These are phyloP conservation scores for Lanius ludovicianus DNA, from an alignment of 2,113 vertebrate species.

Conservation along the genomic window DNA sequence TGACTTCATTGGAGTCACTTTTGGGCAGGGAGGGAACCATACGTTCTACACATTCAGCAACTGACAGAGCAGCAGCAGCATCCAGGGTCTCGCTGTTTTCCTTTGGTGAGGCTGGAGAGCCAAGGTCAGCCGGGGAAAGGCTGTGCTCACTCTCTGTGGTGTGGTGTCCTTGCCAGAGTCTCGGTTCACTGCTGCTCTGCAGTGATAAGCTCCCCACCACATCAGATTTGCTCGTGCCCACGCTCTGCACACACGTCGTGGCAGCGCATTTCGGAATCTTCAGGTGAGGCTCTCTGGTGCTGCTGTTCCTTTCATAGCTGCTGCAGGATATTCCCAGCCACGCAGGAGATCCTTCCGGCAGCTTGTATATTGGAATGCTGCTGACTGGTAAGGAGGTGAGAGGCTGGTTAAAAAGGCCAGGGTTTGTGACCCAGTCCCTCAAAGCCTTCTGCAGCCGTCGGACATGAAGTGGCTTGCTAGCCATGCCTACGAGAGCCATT, in stretches of 20 bases:
- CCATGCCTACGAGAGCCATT: conserved; percentile 98
- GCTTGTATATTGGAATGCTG: conserved; percentile 97
- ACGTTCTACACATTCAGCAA: conserved; percentile 92
- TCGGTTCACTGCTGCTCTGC: conserved; percentile 79
- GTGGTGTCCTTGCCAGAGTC: conserved; percentile 88
- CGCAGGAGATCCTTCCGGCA: conserved; percentile 87
- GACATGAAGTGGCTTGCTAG: conserved; percentile 95
- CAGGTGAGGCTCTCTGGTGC: conserved; percentile 79
- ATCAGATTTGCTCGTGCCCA: conserved; percentile 77
- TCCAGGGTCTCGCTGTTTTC: conserved; percentile 91
- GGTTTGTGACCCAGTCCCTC: conserved; percentile 98
- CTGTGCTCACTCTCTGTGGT: conserved; percentile 90
- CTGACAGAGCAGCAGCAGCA: conserved; percentile 85
- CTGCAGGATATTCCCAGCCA: conserved; percentile 81
- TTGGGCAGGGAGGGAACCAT: conserved; percentile 86
- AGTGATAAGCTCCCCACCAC: conserved; percentile 76
- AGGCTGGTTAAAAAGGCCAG: conserved; percentile 94
- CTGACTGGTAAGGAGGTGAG: conserved; percentile 94
- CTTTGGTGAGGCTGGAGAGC: conserved; percentile 91
- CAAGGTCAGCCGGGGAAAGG: conserved; percentile 87
- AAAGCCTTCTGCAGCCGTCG: conserved; percentile 94
- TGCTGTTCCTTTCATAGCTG: conserved; percentile 77
- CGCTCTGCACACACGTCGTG: conserved; percentile 79
- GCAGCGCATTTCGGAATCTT: conserved; percentile 87
- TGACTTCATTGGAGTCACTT: conserved; percentile 82